These are phyloP conservation scores for Strix aluco DNA, from an alignment of 2,113 vertebrate species.

Conservation along the genomic window DNA sequence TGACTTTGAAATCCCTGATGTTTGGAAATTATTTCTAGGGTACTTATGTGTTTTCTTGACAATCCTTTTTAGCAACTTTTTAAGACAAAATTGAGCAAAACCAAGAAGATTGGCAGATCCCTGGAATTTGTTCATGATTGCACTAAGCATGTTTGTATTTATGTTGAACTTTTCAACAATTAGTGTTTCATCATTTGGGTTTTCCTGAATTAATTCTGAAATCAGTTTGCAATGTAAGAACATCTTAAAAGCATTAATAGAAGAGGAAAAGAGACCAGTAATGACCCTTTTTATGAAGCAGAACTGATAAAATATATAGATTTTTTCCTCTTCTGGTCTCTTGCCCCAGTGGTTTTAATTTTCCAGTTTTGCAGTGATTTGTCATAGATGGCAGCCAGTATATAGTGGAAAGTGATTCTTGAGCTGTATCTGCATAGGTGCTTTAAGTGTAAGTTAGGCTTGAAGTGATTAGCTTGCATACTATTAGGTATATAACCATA, in stretches of 20 bases:
- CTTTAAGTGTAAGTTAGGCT: neutral
- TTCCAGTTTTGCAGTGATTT: neutral
- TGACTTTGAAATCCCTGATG: neutral
- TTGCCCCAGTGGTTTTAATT: neutral
- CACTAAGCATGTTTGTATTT: neutral
- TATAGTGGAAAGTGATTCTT: neutral
- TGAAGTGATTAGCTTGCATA: neutral
- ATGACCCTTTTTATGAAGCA: neutral
- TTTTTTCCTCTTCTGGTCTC: neutral
- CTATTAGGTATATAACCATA: neutral
- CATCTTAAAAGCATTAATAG: neutral
- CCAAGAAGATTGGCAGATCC: neutral
- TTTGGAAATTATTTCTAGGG: neutral
- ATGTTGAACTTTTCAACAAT: neutral
- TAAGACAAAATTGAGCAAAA: neutral
- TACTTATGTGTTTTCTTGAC: neutral
- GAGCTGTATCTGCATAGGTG: neutral
- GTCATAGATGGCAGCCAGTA: neutral
- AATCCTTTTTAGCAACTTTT: neutral
- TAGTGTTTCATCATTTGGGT: neutral
- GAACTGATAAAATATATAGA: neutral
- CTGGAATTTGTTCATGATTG: neutral
- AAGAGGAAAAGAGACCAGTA: neutral
- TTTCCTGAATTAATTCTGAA: neutral
- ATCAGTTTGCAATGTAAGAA: neutral